Conservation (phyloP, 2,797 vertebrate genomes). For the Phrynocephalus forsythii region DNA sequence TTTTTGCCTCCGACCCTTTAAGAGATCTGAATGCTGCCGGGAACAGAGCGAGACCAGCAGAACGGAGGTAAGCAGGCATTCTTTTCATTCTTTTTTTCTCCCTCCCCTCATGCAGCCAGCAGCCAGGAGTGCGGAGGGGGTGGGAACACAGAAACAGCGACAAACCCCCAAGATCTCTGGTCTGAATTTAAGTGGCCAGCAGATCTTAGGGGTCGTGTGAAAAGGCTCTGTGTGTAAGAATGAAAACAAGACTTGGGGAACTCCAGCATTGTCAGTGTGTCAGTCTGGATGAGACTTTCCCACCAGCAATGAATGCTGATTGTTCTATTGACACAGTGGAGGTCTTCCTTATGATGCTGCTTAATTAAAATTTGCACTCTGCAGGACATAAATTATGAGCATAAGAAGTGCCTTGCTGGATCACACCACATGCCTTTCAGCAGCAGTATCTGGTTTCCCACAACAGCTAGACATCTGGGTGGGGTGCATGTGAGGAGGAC, state of each 20-base stretch:
- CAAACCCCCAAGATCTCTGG: too few relatives aligned
- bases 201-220: too few relatives aligned
- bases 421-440: neutral
- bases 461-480: neutral
- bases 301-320: constrained; percentile 62
- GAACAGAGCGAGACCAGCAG: too few relatives aligned
- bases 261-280: constrained; percentile 58
- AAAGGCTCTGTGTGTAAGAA: constrained; percentile 55
- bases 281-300: constrained; percentile 54
- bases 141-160: too few relatives aligned
- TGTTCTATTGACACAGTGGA: constrained; percentile 24
- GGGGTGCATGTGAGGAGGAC: neutral
- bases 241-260: constrained; percentile 62
- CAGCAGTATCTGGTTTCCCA: neutral
- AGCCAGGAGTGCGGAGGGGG: too few relatives aligned
- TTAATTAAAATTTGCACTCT: constrained; percentile 47
- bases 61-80: too few relatives aligned
- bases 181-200: too few relatives aligned
- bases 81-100: too few relatives aligned
- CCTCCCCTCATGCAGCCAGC: too few relatives aligned
- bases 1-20: too few relatives aligned
- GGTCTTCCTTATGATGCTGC: constrained; percentile 8
- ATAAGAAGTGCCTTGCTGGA: neutral
- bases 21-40: too few relatives aligned
- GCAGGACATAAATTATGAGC: neutral